phyloP scores from a whole-genome alignment of 1,140 invertebrate genomes.

The Agrypnia vestita region DNA sequence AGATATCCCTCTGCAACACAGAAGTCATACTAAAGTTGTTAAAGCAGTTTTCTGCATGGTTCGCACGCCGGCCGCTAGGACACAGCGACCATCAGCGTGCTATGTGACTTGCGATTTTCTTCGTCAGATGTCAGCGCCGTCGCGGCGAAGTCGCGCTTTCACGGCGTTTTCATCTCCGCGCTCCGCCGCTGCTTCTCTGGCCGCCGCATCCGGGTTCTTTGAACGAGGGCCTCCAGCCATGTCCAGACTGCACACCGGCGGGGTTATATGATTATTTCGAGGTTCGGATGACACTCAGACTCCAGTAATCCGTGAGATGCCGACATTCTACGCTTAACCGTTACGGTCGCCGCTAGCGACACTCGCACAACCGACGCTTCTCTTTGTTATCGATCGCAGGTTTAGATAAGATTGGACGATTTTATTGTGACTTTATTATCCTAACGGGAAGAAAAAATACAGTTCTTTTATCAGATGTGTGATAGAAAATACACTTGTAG shows the following conservation, averaged over 20 bases:
- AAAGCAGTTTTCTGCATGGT: no score
- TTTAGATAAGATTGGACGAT: no score
- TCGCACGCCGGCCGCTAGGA: not conserved
- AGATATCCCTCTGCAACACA: no score
- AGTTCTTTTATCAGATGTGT: no score
- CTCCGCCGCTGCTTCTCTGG: constrained; percentile 19
- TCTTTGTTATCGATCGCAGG: no score
- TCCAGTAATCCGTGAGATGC: constrained; percentile 11
- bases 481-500: no score
- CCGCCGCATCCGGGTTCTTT: constrained; percentile 35
- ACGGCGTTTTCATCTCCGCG: not conserved
- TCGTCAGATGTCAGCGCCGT: not conserved
- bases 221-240: constrained; percentile 2
- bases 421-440: no score
- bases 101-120: not conserved
- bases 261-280: constrained; percentile 4
- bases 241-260: not conserved
- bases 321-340: constrained; percentile 1
- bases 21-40: no score
- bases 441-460: no score
- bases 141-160: not conserved
- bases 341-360: not conserved
- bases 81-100: not conserved
- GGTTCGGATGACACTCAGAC: not conserved
- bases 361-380: no score